Conservation (phyloP, 2,888 invertebrate genomes). For the Aphodius sticticus region DNA sequence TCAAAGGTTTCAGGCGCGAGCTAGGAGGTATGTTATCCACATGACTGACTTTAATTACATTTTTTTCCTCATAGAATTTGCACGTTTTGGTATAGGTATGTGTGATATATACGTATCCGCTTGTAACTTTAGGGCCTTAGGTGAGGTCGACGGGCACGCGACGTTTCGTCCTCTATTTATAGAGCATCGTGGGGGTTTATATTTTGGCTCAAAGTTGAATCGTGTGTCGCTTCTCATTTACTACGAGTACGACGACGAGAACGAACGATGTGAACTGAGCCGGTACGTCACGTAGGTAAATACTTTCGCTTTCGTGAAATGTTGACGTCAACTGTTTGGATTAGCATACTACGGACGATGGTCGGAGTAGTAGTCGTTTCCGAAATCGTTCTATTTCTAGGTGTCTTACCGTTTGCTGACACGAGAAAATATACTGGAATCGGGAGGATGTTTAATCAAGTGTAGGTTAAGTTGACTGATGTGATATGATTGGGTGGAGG, state of each 20-base stretch:
- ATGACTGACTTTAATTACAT: not conserved
- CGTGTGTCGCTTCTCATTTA: not conserved
- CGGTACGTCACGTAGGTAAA: not conserved
- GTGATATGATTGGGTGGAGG: not conserved
- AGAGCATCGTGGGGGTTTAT: constrained; percentile 4
- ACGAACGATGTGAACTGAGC: not conserved
- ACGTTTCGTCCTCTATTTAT: not conserved
- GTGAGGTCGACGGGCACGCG: not conserved
- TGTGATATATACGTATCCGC: not conserved
- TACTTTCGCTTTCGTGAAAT: not conserved
- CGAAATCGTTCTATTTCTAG: not conserved
- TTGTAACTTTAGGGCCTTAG: not conserved
- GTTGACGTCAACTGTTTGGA: not conserved
- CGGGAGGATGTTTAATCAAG: not conserved
- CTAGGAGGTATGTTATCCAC: not conserved
- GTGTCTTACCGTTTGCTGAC: not conserved
- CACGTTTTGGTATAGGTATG: not conserved
- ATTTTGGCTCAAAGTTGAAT: not conserved
- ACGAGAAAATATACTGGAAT: not conserved
- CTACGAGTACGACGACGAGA: not conserved
- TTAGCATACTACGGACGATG: not conserved
- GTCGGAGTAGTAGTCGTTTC: not conserved
- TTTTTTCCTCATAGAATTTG: not conserved
- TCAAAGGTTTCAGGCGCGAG: not conserved
- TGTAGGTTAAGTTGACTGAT: not conserved